Evolutionary conservation across 1,140 invertebrate genomes (phyloP).

Genomic region (Limonius californicus): DNA sequence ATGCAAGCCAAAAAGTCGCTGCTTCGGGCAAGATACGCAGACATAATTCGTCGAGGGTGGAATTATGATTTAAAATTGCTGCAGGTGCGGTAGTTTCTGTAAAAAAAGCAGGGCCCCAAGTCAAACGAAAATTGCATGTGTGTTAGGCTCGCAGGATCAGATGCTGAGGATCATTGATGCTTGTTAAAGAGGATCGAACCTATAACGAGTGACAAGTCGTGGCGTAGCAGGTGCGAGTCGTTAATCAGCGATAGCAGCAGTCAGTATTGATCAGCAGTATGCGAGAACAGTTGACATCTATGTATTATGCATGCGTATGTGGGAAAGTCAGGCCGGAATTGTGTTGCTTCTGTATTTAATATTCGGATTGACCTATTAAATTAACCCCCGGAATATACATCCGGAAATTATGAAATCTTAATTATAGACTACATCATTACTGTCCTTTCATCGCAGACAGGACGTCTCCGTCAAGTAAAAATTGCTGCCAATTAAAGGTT

Average conservation of each 20-base stretch:
- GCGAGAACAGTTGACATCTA: constrained; percentile 4
- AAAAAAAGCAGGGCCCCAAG: neutral
- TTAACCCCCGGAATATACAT: too few relatives aligned
- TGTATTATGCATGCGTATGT: constrained; percentile 1
- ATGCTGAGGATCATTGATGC: neutral
- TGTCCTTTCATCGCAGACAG: too few relatives aligned
- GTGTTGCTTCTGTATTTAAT: neutral
- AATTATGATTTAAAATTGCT: constrained; percentile 10
- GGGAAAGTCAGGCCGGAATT: neutral
- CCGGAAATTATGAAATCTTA: too few relatives aligned
- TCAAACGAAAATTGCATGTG: neutral
- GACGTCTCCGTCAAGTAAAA: too few relatives aligned
- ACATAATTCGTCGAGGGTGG: constrained; percentile 13
- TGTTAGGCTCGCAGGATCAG: neutral
- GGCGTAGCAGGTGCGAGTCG: neutral
- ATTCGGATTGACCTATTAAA: neutral
- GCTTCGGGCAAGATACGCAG: constrained; percentile 8
- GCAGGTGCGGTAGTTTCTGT: neutral
- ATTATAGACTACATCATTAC: too few relatives aligned
- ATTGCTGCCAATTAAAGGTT: too few relatives aligned
- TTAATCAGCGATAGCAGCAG: constrained; percentile 6
- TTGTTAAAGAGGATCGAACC: constrained; percentile 6
- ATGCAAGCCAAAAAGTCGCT: constrained; percentile 10
- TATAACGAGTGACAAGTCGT: neutral
- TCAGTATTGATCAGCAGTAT: constrained; percentile 6